Base-by-base conservation (phyloP, 2,888 invertebrate species). In the Euplexia lucipara region DNA sequence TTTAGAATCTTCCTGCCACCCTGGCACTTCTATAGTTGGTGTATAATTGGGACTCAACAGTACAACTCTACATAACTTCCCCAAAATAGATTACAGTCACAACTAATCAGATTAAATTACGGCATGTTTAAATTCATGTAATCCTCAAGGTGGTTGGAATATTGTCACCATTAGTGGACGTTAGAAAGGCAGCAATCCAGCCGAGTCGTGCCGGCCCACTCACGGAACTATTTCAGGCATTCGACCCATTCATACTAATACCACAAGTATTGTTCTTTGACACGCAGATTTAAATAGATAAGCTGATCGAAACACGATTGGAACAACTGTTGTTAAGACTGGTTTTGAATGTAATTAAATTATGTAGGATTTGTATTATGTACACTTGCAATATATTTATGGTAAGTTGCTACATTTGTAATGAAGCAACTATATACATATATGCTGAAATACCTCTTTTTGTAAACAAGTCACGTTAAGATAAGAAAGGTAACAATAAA, bases 141-240 rank as follows among this genome's bases (percentile, higher is more conserved):
- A 52, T 75, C 41, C 45, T 48, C 41, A 57, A 75, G 53, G 70
- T 75, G 48, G 52, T 60, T 42, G 22, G 37, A 72, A 64, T 72
- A 75, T 73, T 74, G 76, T 74, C 69, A 65, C 67, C 66, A 52
- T 76, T 76, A 56, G 37, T 72, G 77, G 62, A 22, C 57, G 54
- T 67, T 78, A 76, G 79, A 78, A 76, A 78, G 79, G 81, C 67
- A 60, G 41, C 57, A 42, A 69, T 57, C 76, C 73, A 62, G 69
- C 44, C 45, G 20, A 71, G 47, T 81, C 82, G 78, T 86, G 84
- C 61, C 79, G 63, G 71, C 83, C 77, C 67, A 77, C 84, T 83
- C 84, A 83, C 83, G 84, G 69, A 83, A 83, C 78, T 81, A 89
- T 88, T 83, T 78, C 73, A 82, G 78, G 75, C 71, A 86, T 87